A percentile compares a stretch with the other conserved stretches of the same genome.
phyloP scores from a whole-genome alignment of 2,113 vertebrate genomes.

The Petrocephalus zakoni region DNA sequence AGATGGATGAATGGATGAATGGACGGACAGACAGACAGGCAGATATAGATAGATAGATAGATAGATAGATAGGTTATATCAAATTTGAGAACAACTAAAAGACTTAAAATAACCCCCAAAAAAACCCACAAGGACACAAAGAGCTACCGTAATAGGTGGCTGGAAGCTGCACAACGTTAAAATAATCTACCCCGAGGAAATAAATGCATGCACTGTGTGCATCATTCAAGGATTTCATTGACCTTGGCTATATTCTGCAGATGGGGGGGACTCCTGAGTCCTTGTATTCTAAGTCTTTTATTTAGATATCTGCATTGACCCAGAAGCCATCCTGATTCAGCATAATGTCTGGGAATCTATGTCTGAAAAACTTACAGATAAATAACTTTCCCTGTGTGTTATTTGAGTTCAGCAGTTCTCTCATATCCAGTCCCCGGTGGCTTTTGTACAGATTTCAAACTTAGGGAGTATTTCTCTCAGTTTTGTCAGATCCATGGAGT shows the following conservation, averaged over 20 bases:
- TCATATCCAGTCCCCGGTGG: background rate
- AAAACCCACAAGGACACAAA: background rate
- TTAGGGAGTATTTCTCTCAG: background rate
- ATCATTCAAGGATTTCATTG: background rate
- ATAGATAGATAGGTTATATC: background rate
- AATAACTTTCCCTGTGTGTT: background rate
- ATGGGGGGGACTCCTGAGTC: background rate
- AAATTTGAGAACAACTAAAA: background rate
- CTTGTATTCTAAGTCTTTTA: background rate
- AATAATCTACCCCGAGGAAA: background rate
- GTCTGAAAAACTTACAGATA: background rate
- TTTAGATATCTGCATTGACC: background rate
- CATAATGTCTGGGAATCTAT: background rate
- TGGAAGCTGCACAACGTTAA: background rate
- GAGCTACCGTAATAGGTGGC: background rate
- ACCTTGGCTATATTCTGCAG: background rate
- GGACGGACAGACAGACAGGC: background rate
- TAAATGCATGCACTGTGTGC: background rate
- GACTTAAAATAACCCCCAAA: background rate
- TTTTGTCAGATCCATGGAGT: background rate
- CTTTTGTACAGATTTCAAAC: background rate
- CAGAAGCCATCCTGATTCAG: conserved; percentile 1
- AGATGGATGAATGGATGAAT: too few relatives aligned
- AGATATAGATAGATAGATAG: background rate
- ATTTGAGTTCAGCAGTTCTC: conserved; percentile 1